phyloP scores from a whole-genome alignment of 2,888 invertebrate genomes.

The Corbicula japonica region DNA sequence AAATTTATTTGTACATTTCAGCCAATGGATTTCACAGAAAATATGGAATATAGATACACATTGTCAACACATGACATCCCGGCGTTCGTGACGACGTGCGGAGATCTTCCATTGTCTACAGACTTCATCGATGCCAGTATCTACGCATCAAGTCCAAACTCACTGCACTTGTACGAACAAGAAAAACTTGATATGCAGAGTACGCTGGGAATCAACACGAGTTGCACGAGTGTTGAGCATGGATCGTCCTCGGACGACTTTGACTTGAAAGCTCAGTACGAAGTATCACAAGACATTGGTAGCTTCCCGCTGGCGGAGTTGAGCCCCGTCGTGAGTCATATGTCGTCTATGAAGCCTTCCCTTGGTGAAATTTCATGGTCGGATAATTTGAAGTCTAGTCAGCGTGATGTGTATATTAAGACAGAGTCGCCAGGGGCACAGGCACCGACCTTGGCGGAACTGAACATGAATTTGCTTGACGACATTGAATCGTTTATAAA shows the following conservation, averaged over 20 bases:
- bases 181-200: conserved; percentile 79
- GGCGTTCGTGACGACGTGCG: conserved; percentile 52
- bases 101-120: conserved; percentile 65
- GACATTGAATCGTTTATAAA: conserved; percentile 59
- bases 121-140: conserved; percentile 68
- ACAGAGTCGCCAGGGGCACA: conserved; percentile 29
- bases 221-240: conserved; percentile 36
- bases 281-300: conserved; percentile 67
- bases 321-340: conserved; percentile 5
- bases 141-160: conserved; percentile 81
- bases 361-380: conserved; percentile 7
- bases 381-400: conserved; percentile 9
- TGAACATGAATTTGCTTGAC: conserved; percentile 69
- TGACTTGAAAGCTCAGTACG: conserved; percentile 76
- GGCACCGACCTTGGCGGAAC: conserved; percentile 76
- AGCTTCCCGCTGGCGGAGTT: conserved; percentile 25
- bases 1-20: too few relatives aligned
- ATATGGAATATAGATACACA: too few relatives aligned
- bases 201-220: conserved; percentile 60
- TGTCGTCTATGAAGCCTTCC: background rate
- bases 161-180: conserved; percentile 82
- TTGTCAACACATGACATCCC: too few relatives aligned
- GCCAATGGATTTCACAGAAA: too few relatives aligned
- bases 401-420: conserved; percentile 46
- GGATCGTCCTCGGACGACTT: conserved; percentile 64